Evolutionary conservation across 2,888 invertebrate genomes (phyloP).

Genomic region (Shargacucullia verbasci): DNA sequence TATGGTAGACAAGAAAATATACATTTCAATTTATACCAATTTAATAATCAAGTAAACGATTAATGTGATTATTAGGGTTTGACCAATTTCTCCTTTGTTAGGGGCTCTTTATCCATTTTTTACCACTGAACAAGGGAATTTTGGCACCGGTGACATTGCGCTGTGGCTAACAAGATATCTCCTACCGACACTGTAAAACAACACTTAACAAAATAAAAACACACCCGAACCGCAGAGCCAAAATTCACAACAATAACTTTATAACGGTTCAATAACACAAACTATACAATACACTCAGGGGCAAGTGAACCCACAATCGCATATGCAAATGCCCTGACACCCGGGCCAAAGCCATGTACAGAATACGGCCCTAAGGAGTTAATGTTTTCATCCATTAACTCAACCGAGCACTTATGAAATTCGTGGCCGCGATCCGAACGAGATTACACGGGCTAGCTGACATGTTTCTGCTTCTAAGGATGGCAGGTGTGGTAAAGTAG

Average conservation of each 20-base stretch:
- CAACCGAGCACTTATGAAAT: constrained; percentile 85
- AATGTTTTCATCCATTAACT: constrained; percentile 87
- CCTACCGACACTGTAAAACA: no score
- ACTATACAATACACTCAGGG: constrained; percentile 48
- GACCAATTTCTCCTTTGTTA: no score
- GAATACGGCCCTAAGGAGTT: constrained; percentile 75
- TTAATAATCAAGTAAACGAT: no score
- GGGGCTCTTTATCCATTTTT: no score
- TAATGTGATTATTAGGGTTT: no score
- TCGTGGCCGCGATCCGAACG: constrained; percentile 85
- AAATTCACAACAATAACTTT: constrained; percentile 23
- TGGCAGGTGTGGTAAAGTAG: constrained; percentile 52
- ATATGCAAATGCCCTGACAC: constrained; percentile 73
- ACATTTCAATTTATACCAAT: no score
- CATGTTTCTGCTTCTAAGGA: constrained; percentile 77
- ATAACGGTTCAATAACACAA: constrained; percentile 33
- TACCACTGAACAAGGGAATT: no score
- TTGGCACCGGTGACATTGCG: no score
- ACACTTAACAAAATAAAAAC: no score
- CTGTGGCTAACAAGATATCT: no score
- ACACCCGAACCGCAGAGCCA: neutral
- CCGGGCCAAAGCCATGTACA: constrained; percentile 34
- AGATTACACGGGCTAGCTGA: constrained; percentile 82
- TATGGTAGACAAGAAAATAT: no score
- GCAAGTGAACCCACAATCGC: constrained; percentile 61